A percentile compares a stretch with the other conserved stretches of the same genome.
Conservation (phyloP, 2,113 vertebrate genomes). For the Corydoras sp. region DNA sequence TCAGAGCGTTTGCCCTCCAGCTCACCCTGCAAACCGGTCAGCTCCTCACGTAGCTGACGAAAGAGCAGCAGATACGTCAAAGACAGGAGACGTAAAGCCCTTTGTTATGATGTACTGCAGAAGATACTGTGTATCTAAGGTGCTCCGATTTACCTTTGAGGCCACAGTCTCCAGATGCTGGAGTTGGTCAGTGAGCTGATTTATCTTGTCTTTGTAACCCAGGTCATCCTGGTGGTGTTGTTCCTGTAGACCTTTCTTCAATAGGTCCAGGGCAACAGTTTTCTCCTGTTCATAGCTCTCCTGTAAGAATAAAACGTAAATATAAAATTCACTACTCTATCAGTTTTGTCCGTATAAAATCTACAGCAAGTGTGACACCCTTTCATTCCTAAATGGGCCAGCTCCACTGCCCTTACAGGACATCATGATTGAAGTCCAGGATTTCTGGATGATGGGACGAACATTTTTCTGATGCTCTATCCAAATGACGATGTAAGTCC, state of each 20-base stretch:
- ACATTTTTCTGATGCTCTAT: no score
- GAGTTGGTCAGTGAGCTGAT: constrained; percentile 62
- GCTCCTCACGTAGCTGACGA: constrained; percentile 70
- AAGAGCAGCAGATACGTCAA: constrained; percentile 8
- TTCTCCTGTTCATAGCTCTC: constrained; percentile 57
- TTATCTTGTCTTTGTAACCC: constrained; percentile 62
- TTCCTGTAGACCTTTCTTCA: constrained; percentile 48
- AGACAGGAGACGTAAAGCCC: constrained; percentile 5
- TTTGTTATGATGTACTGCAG: no score
- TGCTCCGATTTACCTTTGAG: constrained; percentile 55
- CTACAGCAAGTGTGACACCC: no score
- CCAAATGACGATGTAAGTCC: no score
- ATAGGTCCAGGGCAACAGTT: constrained; percentile 53
- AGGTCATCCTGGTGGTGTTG: constrained; percentile 61
- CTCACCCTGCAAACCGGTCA: constrained; percentile 67
- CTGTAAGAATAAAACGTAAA: constrained; percentile 34
- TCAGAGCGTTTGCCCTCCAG: constrained; percentile 66
- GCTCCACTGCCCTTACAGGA: no score
- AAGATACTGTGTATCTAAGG: no score
- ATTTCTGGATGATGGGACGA: no score
- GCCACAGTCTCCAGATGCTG: constrained; percentile 64
- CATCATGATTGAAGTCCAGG: no score
- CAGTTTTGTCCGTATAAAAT: no score
- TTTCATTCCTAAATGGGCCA: no score
- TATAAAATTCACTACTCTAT: no score